Evolutionary conservation across 2,797 vertebrate species (phyloP), one percentile per base, ranked within the genome.

Genomic region (Peromyscus aztecus): DNA sequence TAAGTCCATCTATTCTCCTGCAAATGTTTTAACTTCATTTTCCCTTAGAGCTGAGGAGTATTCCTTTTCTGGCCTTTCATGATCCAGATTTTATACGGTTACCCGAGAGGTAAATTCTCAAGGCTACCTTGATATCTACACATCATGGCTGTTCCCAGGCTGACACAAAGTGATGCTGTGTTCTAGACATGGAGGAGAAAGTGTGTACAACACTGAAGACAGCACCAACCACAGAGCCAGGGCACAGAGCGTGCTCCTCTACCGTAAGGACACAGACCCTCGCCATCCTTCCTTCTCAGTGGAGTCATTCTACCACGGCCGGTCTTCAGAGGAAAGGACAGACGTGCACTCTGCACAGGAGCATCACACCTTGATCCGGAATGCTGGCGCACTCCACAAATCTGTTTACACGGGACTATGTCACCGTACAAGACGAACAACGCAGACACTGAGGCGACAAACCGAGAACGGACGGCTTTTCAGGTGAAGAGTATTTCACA

Each of bases 261-360:
- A 88, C n/a, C 87, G 40, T 8, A 78, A 73, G 57, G 52, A 83
- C 31, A 90, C 82, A 89, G 65, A 40, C 55, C 75, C 52, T 90
- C 40, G 52, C 21, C 82, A 87, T n/a, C 59, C 85, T 40, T 40
- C 40, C 40, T 78, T n/a, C 82, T 77, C 23, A 52, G 61, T 73
- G 84, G 37, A 90, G 81, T 86, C 97, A 95, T 92, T 95, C 93
- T 89, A 97, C 97, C 76, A 63, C 3, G 87, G 91, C 16, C 82
- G 90, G 93, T 96, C 98, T 65, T 90, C 46, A 87, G 96, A 97
- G 96, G 97, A 97, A 97, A 67, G 77, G 97, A 89, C 88, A 97
- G 27, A 95, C 4, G 49, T 90, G 40, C 67, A 91, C 89, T 71
- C 80, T 43, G 90, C 87, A 73, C 77, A 71, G 10, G 57, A 86